These are phyloP conservation scores for Sinocyclocheilus rhinocerous DNA, from an alignment of 2,113 vertebrate species.

Conservation along the genomic window DNA sequence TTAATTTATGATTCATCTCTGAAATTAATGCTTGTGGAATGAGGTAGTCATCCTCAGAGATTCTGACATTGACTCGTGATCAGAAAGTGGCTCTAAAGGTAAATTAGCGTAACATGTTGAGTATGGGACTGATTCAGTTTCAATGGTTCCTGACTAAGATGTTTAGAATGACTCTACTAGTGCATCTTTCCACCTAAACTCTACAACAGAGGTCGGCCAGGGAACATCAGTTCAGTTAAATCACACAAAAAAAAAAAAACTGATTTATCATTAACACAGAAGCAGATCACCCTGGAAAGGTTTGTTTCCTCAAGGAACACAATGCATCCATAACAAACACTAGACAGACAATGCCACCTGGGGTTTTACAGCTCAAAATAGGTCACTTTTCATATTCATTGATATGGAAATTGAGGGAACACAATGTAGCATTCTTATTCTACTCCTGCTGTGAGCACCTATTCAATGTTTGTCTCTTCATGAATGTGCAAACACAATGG, in stretches of 20 bases:
- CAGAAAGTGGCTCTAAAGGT: not conserved
- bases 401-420: constrained; percentile 42
- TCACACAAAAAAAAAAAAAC: too few relatives aligned
- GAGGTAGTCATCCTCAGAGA: not conserved
- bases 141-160: not conserved
- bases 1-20: constrained; percentile 32
- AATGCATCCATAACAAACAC: constrained; percentile 24
- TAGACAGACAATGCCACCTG: constrained; percentile 29
- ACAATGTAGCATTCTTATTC: constrained; percentile 49
- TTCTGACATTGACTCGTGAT: not conserved
- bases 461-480: constrained; percentile 20
- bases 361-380: constrained; percentile 29
- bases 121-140: not conserved
- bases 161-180: not conserved
- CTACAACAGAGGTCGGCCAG: not conserved
- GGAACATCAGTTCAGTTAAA: not conserved
- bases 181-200: not conserved
- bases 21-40: not conserved
- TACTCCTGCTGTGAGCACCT: constrained; percentile 22
- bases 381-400: constrained; percentile 47
- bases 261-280: constrained; percentile 17
- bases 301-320: constrained; percentile 32
- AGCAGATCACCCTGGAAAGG: constrained; percentile 12
- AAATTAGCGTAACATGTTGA: not conserved
- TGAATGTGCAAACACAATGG: constrained; percentile 34